These are phyloP conservation scores for Chironomus tentans DNA, from an alignment of 2,888 invertebrate genomes.

Conservation along the genomic window DNA sequence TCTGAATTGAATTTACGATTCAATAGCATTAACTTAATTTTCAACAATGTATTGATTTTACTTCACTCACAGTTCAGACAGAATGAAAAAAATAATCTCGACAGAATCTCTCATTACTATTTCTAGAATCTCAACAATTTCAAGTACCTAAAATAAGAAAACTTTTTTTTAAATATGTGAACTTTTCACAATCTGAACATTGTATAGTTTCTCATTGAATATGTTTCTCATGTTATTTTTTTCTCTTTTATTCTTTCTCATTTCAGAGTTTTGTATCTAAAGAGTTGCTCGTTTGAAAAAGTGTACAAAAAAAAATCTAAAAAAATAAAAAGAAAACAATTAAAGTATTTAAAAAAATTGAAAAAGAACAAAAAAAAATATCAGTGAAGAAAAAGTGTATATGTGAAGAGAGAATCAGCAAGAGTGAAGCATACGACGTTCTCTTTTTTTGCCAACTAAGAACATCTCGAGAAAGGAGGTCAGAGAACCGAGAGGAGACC, in stretches of 20 bases:
- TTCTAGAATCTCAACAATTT: too few species aligned
- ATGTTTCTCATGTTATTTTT: not conserved
- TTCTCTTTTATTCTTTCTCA: not conserved
- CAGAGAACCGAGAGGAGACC: not conserved
- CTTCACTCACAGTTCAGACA: too few species aligned
- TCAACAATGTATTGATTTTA: too few species aligned
- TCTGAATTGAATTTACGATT: too few species aligned
- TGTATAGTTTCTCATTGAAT: not conserved
- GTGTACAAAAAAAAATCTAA: conserved; percentile 12
- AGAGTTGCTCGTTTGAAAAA: conserved; percentile 19
- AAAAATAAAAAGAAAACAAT: conserved; percentile 7
- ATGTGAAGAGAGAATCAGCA: not conserved
- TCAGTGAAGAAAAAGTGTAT: not conserved
- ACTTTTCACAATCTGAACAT: not conserved
- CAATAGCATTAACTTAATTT: too few species aligned
- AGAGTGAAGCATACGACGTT: not conserved
- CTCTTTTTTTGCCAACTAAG: not conserved
- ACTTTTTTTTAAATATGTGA: not conserved
- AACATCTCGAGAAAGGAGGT: not conserved
- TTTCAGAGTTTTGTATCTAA: conserved; percentile 23
- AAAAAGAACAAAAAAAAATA: not conserved
- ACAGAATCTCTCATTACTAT: too few species aligned
- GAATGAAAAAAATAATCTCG: too few species aligned
- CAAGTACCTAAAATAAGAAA: too few species aligned
- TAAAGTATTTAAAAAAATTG: conserved; percentile 12